phyloP scores from a whole-genome alignment of 1,140 invertebrate species.

The Lepidostoma basale region DNA sequence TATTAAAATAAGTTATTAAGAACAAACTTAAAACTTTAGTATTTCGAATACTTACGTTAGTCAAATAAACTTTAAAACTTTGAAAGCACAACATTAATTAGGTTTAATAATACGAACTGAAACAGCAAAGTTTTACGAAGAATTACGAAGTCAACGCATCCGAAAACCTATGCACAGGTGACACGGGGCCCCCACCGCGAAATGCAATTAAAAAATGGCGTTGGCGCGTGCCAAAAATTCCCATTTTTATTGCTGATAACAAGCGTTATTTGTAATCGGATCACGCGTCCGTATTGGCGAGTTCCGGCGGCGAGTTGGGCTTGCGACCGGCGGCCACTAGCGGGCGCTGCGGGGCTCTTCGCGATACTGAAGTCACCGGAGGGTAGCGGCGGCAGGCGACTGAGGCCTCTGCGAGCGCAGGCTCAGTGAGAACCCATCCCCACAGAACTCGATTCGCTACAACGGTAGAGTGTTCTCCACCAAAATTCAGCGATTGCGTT shows the following conservation, averaged over 20 bases:
- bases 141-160: neutral
- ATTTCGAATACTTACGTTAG: neutral
- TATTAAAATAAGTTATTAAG: neutral
- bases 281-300: slow-evolving; percentile 29
- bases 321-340: neutral
- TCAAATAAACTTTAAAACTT: neutral
- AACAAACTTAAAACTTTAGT: neutral
- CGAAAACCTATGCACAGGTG: neutral
- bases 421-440: slow-evolving; percentile 9
- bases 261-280: slow-evolving; percentile 23
- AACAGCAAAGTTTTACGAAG: neutral
- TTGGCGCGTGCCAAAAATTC: slow-evolving; percentile 5
- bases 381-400: slow-evolving; percentile 9
- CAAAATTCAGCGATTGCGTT: too few relatives aligned
- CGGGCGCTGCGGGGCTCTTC: slow-evolving; percentile 8
- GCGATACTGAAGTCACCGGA: slow-evolving; percentile 25
- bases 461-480: too few relatives aligned
- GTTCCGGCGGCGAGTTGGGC: slow-evolving; percentile 8
- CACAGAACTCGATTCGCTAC: too few relatives aligned
- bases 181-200: neutral
- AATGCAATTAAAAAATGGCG: slow-evolving; percentile 23
- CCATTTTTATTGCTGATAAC: slow-evolving; percentile 20
- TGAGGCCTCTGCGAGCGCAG: slow-evolving; percentile 15
- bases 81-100: neutral
- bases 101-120: neutral